Percentiles rank a stretch among this genome's conserved stretches.
These are phyloP conservation scores for Camponotus pennsylvanicus DNA, from an alignment of 1,140 invertebrate genomes.

Conservation along the genomic window DNA sequence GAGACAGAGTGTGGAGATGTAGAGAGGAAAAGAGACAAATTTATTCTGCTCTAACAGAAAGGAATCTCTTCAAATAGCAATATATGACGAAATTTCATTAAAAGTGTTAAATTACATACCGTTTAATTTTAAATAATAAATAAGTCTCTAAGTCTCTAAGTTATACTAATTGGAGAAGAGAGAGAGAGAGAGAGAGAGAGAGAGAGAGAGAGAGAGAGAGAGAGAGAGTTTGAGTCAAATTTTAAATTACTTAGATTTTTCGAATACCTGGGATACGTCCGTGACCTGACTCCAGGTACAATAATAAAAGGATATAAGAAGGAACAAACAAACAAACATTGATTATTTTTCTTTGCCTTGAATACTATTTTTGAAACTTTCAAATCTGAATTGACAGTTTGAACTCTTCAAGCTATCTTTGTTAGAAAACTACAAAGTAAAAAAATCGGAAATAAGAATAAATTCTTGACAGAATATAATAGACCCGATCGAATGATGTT, in stretches of 20 bases:
- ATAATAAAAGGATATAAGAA: neutral
- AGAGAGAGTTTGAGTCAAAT: neutral
- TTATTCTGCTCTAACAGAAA: conserved; percentile 43
- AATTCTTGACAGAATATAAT: neutral
- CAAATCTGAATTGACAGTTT: neutral
- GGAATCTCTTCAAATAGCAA: neutral
- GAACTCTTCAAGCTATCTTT: neutral
- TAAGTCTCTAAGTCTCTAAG: no score
- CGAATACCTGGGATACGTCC: neutral
- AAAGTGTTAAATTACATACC: neutral
- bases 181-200: no score
- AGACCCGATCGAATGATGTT: neutral
- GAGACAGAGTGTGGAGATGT: conserved; percentile 20
- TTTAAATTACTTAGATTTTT: neutral
- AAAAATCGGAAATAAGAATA: neutral
- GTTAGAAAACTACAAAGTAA: neutral
- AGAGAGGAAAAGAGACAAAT: conserved; percentile 47
- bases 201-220: no score
- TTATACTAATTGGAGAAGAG: neutral
- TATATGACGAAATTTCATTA: conserved; percentile 2
- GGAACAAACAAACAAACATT: neutral
- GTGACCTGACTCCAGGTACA: neutral
- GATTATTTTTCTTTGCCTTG: neutral
- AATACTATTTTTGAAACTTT: neutral
- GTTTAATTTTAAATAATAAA: neutral